These are phyloP conservation scores for Gobionotothen gibberifrons DNA, from an alignment of 2,797 vertebrate genomes.

Conservation along the genomic window DNA sequence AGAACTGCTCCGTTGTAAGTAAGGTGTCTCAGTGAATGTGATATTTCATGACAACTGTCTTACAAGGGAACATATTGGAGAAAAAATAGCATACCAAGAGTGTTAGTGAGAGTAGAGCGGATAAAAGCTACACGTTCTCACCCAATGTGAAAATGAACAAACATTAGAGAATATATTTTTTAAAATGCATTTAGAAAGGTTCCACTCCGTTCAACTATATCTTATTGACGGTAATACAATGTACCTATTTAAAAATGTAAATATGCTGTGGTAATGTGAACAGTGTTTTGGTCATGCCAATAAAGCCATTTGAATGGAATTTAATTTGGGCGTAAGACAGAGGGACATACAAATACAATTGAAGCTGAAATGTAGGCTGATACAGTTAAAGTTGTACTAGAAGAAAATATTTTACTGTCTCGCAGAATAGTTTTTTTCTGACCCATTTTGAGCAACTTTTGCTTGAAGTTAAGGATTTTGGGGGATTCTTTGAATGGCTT, in stretches of 20 bases:
- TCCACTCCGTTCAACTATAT: too few species aligned
- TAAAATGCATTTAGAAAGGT: too few species aligned
- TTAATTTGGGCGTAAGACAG: not conserved
- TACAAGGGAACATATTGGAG: conserved; percentile 15
- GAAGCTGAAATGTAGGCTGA: conserved; percentile 52
- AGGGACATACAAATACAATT: conserved; percentile 32
- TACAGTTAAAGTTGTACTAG: conserved; percentile 7
- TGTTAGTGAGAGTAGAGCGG: not conserved
- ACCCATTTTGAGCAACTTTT: conserved; percentile 27
- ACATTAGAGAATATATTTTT: too few species aligned
- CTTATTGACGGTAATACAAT: too few species aligned
- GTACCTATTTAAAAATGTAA: too few species aligned
- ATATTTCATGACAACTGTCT: conserved; percentile 8
- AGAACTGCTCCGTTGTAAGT: not conserved
- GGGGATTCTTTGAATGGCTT: conserved; percentile 39
- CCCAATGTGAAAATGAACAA: too few species aligned
- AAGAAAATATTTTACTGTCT: conserved; percentile 30
- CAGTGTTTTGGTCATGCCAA: too few species aligned
- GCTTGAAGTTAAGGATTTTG: conserved; percentile 45
- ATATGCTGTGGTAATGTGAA: too few species aligned
- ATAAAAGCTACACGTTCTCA: too few species aligned
- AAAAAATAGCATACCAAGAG: conserved; percentile 15
- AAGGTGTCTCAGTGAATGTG: conserved; percentile 6
- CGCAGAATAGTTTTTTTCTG: conserved; percentile 3
- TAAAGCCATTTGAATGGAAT: too few species aligned